Base-by-base conservation (phyloP, 2,113 vertebrate genomes). In the Callionymus lyra region DNA sequence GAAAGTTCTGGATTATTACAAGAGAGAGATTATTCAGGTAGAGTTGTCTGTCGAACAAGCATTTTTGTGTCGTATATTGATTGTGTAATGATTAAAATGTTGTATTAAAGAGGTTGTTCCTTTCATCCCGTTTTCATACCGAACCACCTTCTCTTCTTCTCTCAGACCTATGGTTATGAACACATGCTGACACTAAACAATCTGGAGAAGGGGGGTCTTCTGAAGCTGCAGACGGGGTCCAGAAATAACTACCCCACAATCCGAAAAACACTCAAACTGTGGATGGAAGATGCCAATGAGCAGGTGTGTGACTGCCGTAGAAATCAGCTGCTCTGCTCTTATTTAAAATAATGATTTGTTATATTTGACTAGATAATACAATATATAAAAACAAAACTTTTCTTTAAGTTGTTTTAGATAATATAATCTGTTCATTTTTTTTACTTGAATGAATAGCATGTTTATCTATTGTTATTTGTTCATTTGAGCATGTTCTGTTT, bases 261-360 rank as follows among this genome's bases (percentile, higher is more conserved):
- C 45, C 85, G 95, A 62, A 99, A 99, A 56, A 98, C 95, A 0
- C 65, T 99, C 9, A 94, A 94, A 43, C 81, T 99, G 37, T 98
- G 94, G 94, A 94, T 98, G 94, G 93, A 98, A 17, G 95, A 99
- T 1, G 88, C 96, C 6, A 99, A 99, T 0, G 95, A 99, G 15
- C 94, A 98, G 79, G 95, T 93, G 38, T 1, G 6, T 10, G 2
- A 44, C 17, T 33, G 12, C 2, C 38, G 12, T 9, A 12, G 6
- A 6, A 0, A 31, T 47, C 13, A 11, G 44, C 36, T 9, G 16
- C 1, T 1, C 14, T 18, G 1, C 1, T 11, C 32, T 38, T 15
- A 9, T 19, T 19, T 44, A 14, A 31, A 10, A 44, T 9, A 9
- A 14, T 13, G 6, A 1, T n/a, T n/a, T n/a, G n/a, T n/a, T n/a